A percentile compares a stretch with the other conserved stretches of the same genome.
Conservation (phyloP, 2,888 invertebrate species). For the Neoaliturus tenellus region DNA sequence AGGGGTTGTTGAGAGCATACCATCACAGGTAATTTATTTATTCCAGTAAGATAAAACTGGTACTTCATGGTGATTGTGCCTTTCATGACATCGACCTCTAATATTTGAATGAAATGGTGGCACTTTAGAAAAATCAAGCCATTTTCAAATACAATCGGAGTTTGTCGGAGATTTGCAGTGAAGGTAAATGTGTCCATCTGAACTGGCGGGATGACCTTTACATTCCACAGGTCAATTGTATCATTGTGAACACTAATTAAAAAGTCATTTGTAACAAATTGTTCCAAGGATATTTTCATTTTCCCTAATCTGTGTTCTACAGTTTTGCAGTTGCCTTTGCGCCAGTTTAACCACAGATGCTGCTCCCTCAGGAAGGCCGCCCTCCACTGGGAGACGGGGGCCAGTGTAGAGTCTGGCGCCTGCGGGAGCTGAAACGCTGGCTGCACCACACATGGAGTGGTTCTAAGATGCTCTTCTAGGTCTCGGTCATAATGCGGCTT, state of each 20-base stretch:
- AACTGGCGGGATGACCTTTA: not conserved
- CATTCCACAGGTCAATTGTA: not conserved
- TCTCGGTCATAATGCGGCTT: not conserved
- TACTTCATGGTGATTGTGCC: not conserved
- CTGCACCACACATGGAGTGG: conserved; percentile 33
- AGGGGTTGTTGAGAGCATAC: not conserved
- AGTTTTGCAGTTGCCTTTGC: conserved; percentile 48
- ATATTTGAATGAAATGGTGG: not conserved
- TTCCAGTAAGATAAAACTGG: not conserved
- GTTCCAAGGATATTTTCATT: not conserved
- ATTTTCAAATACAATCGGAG: not conserved
- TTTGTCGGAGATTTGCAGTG: too few relatives aligned
- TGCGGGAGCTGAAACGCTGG: conserved; percentile 38
- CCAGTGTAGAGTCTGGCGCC: conserved; percentile 42
- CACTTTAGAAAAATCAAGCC: not conserved
- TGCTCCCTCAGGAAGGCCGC: conserved; percentile 57
- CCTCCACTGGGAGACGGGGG: conserved; percentile 57
- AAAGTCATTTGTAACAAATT: not conserved
- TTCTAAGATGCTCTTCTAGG: conserved; percentile 32
- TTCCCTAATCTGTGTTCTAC: not conserved
- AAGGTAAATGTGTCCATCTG: not conserved
- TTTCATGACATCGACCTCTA: not conserved
- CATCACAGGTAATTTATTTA: not conserved
- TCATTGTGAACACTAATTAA: not conserved
- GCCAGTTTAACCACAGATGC: conserved; percentile 59